Evolutionary conservation across 2,888 invertebrate species (phyloP), one percentile per base, ranked within the genome.

Genomic region (Drosophila nr. medialis): DNA sequence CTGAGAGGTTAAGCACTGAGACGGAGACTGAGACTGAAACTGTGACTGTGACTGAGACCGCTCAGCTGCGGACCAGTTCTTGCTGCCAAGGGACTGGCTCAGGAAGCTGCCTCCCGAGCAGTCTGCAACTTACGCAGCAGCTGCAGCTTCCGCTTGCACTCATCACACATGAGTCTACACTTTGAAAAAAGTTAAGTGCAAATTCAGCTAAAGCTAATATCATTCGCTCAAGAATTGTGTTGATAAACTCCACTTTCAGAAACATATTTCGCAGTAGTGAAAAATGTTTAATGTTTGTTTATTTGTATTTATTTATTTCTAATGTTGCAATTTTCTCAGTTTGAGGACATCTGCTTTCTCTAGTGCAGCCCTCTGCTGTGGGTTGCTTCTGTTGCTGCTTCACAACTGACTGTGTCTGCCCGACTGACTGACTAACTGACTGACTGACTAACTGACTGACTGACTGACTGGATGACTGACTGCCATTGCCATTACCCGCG

Each of bases 401-500:
- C 72, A 65, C 71, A 71, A 65, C 81, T 75, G 80, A 73, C 81
- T 62, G 69, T 56, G 63, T 66, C 73, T 50, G 64, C 60, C 68
- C 68, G 45, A 45, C 24, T 45, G 24, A 45, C 42, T 45, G 13
- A 21, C 42, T 42, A 13, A 21, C 38, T 36, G 8, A 8, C 30
- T 30, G 29, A 29, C 5, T 27, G 27, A 27, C 27, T 27, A 5
- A 32, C 32, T 32, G 32, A 32, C 32, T 32, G 32, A 8, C 30
- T 30, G 30, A 30, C 30, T 30, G 30, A 10, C 7, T 30, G 30
- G 11, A 27, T 27, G 72, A 71, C 82, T 80, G 77, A 79, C 79
- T 81, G 72, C 72, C 83, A 83, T 83, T 85, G 79, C 80, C 81
- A 84, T 83, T 86, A 86, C 75, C 75, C 84, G 79, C 86, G 79